A percentile compares a stretch with the other conserved stretches of the same genome.
phyloP scores from a whole-genome alignment of 2,797 vertebrate genomes.

The Uromys caudimaculatus region DNA sequence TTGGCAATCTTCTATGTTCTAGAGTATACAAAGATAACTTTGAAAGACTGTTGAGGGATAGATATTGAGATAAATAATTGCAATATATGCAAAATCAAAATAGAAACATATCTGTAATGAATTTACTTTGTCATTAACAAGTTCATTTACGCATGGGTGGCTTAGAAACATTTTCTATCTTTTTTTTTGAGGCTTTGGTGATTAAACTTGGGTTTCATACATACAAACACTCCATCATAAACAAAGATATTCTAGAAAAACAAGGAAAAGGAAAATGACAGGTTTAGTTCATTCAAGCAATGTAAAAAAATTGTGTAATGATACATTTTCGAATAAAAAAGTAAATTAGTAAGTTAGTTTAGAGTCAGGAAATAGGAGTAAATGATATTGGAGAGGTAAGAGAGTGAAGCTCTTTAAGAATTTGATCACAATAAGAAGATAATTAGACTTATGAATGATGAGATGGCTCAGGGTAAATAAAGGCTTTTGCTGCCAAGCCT shows the following conservation, averaged over 20 bases:
- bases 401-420: neutral
- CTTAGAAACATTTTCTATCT: neutral
- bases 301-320: neutral
- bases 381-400: neutral
- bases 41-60: conserved; percentile 3
- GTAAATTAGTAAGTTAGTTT: neutral
- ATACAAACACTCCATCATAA: neutral
- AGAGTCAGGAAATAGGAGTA: conserved; percentile 14
- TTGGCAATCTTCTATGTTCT: conserved; percentile 32
- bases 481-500: neutral
- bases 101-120: neutral
- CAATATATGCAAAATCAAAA: conserved; percentile 5
- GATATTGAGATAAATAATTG: conserved; percentile 53
- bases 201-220: neutral
- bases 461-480: neutral
- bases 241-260: neutral
- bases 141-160: conserved; percentile 8
- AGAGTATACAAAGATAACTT: neutral
- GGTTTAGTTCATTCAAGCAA: neutral
- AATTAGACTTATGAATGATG: neutral
- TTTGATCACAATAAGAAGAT: neutral
- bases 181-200: neutral
- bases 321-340: neutral
- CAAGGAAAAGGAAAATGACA: neutral
- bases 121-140: conserved; percentile 14